Evolutionary conservation across 64 coral and sea anemone genomes (phyloP).

Genomic region (Platygyra sinensis): DNA sequence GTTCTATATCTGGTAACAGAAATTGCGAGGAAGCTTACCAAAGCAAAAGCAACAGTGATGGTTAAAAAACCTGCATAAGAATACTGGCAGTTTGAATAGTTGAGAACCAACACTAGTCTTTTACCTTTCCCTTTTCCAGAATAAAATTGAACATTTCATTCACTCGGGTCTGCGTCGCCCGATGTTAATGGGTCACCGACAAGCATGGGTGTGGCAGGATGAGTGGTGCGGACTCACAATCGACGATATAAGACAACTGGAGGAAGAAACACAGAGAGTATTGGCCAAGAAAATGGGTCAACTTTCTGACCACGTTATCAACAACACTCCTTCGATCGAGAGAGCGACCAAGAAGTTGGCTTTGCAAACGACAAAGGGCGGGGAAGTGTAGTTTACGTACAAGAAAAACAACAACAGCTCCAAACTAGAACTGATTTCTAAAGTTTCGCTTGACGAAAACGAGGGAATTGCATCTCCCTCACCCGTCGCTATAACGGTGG

Average conservation of each 20-base stretch:
- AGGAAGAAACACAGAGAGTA: conserved; percentile 86
- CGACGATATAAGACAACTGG: conserved; percentile 83
- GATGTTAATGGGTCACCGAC: conserved; percentile 97
- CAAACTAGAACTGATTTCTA: conserved; percentile 74
- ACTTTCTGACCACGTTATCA: conserved; percentile 22
- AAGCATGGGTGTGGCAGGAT: conserved; percentile 99
- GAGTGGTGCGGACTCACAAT: conserved; percentile 98
- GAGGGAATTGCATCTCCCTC: conserved; percentile 23
- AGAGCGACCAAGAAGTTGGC: conserved; percentile 78
- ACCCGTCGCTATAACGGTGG: conserved; percentile 73
- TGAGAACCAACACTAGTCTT: not conserved
- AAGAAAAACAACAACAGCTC: conserved; percentile 47
- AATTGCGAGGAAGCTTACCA: no score
- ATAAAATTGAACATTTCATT: conserved; percentile 98
- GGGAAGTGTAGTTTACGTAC: conserved; percentile 76
- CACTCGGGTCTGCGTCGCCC: conserved; percentile 88
- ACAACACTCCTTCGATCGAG: conserved; percentile 60
- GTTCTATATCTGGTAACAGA: no score
- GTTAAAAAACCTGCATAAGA: not conserved
- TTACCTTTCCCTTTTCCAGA: conserved; percentile 41
- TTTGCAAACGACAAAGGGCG: conserved; percentile 73
- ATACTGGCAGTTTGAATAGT: not conserved
- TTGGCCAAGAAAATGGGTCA: conserved; percentile 82
- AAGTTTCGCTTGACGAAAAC: conserved; percentile 61
- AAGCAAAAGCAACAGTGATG: no score